phyloP scores from a whole-genome alignment of 2,888 invertebrate genomes.

The Rhimphoctona megacephalus region DNA sequence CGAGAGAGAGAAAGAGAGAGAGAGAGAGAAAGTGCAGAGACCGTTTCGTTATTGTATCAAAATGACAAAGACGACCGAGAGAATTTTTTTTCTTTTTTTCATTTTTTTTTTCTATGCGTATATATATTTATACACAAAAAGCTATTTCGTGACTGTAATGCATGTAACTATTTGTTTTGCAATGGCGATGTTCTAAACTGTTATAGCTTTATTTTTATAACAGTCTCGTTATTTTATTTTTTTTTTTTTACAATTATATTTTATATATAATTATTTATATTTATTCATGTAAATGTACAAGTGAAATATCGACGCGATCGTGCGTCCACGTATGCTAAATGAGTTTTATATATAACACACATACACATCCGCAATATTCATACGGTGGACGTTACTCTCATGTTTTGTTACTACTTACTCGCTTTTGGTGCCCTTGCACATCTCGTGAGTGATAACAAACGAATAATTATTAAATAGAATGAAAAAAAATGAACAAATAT shows the following conservation, averaged over 20 bases:
- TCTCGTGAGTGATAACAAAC: constrained; percentile 44
- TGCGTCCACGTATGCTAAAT: constrained; percentile 23
- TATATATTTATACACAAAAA: constrained; percentile 41
- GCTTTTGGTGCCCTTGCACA: constrained; percentile 62
- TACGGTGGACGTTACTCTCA: constrained; percentile 40
- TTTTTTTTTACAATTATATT: neutral
- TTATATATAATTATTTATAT: neutral
- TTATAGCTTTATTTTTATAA: constrained; percentile 66
- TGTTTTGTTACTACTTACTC: constrained; percentile 33
- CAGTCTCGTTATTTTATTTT: constrained; percentile 54
- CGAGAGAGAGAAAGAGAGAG: constrained; percentile 5
- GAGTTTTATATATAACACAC: constrained; percentile 19
- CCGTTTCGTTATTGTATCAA: constrained; percentile 6
- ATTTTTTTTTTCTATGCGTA: constrained; percentile 33
- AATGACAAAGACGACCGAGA: neutral
- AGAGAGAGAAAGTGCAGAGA: constrained; percentile 15
- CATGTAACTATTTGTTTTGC: constrained; percentile 68
- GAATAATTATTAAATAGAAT: constrained; percentile 7
- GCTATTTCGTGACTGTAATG: constrained; percentile 66
- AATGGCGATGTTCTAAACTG: constrained; percentile 64
- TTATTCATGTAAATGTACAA: constrained; percentile 35
- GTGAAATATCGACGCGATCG: constrained; percentile 18
- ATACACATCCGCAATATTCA: constrained; percentile 25
- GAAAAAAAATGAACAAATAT: neutral
- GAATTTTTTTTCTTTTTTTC: constrained; percentile 36